These are phyloP conservation scores for Pangasianodon hypophthalmus DNA, from an alignment of 2,113 vertebrate species.

Conservation along the genomic window DNA sequence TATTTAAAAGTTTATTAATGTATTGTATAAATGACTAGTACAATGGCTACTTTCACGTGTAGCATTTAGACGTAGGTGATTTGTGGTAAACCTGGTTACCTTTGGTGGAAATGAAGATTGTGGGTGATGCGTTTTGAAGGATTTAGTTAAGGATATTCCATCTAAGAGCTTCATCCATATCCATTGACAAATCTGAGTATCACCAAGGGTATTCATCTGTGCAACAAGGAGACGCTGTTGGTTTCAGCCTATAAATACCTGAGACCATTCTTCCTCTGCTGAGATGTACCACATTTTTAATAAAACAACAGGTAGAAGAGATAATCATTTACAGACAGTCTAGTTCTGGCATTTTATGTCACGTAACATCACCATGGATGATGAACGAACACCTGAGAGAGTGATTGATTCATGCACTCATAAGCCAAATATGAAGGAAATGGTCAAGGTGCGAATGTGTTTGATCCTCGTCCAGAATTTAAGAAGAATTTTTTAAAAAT, in stretches of 20 bases:
- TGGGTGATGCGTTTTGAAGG: slow-evolving; percentile 62
- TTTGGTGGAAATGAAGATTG: slow-evolving; percentile 79
- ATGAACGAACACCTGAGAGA: slow-evolving; percentile 46
- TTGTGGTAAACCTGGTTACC: slow-evolving; percentile 42
- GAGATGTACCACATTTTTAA: slow-evolving; percentile 60
- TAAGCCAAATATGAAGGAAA: slow-evolving; percentile 42
- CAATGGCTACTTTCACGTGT: slow-evolving; percentile 38
- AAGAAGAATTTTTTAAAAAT: slow-evolving; percentile 34
- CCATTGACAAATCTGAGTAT: slow-evolving; percentile 69
- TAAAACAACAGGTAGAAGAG: slow-evolving; percentile 41
- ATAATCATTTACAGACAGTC: not conserved
- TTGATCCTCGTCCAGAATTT: slow-evolving; percentile 22
- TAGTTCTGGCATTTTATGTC: slow-evolving; percentile 24
- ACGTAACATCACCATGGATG: slow-evolving; percentile 32
- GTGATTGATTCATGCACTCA: slow-evolving; percentile 3
- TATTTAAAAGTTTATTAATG: slow-evolving; percentile 54
- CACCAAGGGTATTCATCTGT: slow-evolving; percentile 58
- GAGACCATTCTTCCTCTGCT: slow-evolving; percentile 34
- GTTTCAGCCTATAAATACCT: slow-evolving; percentile 33
- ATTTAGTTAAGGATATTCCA: slow-evolving; percentile 50
- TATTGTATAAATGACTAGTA: slow-evolving; percentile 47
- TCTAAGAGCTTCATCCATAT: slow-evolving; percentile 60
- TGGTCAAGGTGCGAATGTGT: slow-evolving; percentile 23
- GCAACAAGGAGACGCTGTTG: slow-evolving; percentile 31
- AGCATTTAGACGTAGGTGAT: slow-evolving; percentile 33